A percentile compares a stretch with the other conserved stretches of the same genome.
phyloP scores from a whole-genome alignment of 2,888 invertebrate genomes.

The Petrolisthes manimaculis region DNA sequence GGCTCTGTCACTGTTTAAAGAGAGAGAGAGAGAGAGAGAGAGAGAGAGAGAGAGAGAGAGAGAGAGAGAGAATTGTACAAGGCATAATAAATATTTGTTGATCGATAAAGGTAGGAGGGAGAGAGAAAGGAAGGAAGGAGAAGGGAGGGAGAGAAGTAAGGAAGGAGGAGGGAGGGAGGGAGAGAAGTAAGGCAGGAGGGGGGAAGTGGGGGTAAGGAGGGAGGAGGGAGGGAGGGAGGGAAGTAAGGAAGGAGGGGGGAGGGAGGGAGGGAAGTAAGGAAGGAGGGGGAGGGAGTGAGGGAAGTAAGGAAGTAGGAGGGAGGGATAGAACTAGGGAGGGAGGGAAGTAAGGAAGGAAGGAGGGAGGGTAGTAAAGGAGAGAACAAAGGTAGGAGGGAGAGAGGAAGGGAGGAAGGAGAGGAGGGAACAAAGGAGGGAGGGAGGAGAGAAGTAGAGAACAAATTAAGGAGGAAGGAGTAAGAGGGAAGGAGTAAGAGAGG shows the following conservation, averaged over 20 bases:
- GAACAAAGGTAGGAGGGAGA: not conserved
- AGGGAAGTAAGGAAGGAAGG: not conserved
- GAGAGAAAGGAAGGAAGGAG: not conserved
- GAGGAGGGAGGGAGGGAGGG: not conserved
- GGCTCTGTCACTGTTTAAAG: not conserved
- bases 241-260: not conserved
- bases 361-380: not conserved
- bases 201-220: not conserved
- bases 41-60: conserved; percentile 10
- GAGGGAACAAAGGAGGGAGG: not conserved
- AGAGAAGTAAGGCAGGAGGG: not conserved
- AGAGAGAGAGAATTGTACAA: not conserved
- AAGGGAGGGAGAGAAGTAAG: not conserved
- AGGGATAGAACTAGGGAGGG: not conserved
- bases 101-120: not conserved
- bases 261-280: not conserved
- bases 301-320: not conserved
- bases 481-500: not conserved
- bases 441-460: not conserved
- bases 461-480: not conserved
- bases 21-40: not conserved
- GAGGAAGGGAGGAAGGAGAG: not conserved
- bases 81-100: not conserved
- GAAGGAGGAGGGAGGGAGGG: not conserved
- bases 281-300: not conserved